Conservation (phyloP, 2,113 vertebrate genomes). For the Leptobrachium ailaonicum region DNA sequence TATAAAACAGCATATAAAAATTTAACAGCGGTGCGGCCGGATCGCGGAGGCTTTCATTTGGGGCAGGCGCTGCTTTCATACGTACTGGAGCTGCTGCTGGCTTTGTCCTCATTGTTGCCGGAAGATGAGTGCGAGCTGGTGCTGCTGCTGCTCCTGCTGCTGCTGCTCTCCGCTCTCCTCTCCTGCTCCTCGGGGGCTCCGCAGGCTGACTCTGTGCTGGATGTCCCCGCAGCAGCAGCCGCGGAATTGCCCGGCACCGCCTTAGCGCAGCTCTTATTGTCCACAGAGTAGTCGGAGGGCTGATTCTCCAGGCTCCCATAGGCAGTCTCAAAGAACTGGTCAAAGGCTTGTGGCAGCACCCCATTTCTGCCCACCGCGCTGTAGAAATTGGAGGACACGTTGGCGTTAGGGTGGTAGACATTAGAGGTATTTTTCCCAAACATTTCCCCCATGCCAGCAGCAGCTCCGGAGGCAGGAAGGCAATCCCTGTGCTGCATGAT, state of each 20-base stretch:
- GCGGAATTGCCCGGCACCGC: slow-evolving; percentile 63
- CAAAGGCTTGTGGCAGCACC: slow-evolving; percentile 94
- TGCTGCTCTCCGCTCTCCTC: slow-evolving; percentile 65
- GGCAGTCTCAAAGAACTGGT: slow-evolving; percentile 97
- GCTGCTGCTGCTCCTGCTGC: slow-evolving; percentile 67
- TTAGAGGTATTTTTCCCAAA: slow-evolving; percentile 84
- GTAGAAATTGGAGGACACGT: slow-evolving; percentile 84
- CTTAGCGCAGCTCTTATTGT: slow-evolving; percentile 74
- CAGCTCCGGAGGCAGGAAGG: slow-evolving; percentile 75
- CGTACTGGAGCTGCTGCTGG: slow-evolving; percentile 89
- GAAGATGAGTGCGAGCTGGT: slow-evolving; percentile 94
- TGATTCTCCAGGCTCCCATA: slow-evolving; percentile 83
- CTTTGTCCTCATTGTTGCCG: slow-evolving; percentile 94
- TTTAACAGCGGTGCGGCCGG: slow-evolving; percentile 89
- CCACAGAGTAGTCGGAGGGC: slow-evolving; percentile 75
- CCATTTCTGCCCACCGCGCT: slow-evolving; percentile 91
- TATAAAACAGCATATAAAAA: slow-evolving; percentile 99
- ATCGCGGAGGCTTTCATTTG: slow-evolving; percentile 78
- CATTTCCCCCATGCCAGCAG: slow-evolving; percentile 84
- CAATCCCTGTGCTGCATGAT: slow-evolving; percentile 96
- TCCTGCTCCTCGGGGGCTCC: slow-evolving; percentile 77
- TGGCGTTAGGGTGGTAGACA: slow-evolving; percentile 81
- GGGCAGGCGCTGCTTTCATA: slow-evolving; percentile 84
- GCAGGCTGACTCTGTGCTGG: slow-evolving; percentile 76
- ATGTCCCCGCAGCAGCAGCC: slow-evolving; percentile 72